These are phyloP conservation scores for Brachyhypopomus occidentalis DNA, from an alignment of 2,113 vertebrate genomes.

Conservation along the genomic window DNA sequence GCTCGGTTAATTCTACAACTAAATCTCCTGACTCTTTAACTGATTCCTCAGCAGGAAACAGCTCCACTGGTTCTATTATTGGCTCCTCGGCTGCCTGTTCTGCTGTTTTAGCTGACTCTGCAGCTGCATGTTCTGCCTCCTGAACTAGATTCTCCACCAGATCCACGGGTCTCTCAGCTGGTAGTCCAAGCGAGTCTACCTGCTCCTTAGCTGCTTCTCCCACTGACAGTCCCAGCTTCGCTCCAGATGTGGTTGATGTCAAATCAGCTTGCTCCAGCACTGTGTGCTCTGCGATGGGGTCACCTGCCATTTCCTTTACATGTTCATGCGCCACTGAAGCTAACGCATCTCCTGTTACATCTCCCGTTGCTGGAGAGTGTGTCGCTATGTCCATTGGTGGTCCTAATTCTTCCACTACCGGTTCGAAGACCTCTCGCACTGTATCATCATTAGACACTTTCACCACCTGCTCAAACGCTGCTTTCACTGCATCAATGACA, in stretches of 20 bases:
- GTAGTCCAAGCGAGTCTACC: neutral
- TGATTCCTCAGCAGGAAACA: neutral
- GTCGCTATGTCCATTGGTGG: constrained; percentile 5
- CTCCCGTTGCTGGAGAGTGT: constrained; percentile 9
- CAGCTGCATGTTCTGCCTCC: neutral
- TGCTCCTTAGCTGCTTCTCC: neutral
- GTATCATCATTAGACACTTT: constrained; percentile 41
- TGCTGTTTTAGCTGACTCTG: neutral
- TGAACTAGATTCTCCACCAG: neutral
- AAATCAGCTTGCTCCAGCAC: neutral
- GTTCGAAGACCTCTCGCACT: constrained; percentile 59
- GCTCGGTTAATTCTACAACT: neutral
- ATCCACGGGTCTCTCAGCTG: neutral
- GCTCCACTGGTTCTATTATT: neutral
- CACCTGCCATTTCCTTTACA: neutral
- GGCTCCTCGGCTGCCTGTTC: constrained; percentile 1
- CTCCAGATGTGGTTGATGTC: constrained; percentile 12
- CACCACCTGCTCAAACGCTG: constrained; percentile 64
- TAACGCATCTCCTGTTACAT: constrained; percentile 22
- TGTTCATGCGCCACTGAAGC: constrained; percentile 12
- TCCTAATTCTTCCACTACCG: constrained; percentile 47
- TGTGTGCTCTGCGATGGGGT: neutral
- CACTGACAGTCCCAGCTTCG: neutral
- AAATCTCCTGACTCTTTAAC: neutral
- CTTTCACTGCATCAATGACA: constrained; percentile 68